Evolutionary conservation across 64 coral and sea anemone species (phyloP).

Genomic region (Montipora cactus): DNA sequence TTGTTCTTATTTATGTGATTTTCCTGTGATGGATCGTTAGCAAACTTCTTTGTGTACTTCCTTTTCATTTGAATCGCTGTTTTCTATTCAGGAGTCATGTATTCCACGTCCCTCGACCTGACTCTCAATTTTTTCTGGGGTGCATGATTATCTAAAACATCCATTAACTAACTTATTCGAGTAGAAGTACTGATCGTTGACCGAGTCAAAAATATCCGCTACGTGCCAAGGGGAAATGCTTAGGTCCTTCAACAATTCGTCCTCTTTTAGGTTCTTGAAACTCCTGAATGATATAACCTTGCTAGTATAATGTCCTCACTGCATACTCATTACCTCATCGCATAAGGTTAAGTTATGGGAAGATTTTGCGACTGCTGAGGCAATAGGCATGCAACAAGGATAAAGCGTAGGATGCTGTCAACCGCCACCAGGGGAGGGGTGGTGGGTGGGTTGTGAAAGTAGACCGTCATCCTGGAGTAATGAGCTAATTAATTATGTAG

Average conservation of each 20-base stretch:
- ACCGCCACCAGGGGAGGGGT: no score
- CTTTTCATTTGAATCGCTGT: background rate
- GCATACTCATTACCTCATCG: no score
- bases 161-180: background rate
- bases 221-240: conserved; percentile 23
- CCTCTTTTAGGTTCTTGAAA: conserved; percentile 25
- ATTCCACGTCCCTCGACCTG: background rate
- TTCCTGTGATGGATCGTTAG: conserved; percentile 31
- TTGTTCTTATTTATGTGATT: conserved; percentile 28
- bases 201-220: background rate
- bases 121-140: background rate
- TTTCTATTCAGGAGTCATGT: background rate
- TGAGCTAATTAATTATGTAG: no score
- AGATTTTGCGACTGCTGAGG: no score
- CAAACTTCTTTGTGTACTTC: conserved; percentile 16
- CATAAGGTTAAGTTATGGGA: no score
- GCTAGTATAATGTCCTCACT: background rate
- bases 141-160: background rate
- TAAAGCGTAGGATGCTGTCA: no score
- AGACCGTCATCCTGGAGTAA: no score
- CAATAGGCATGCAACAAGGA: no score
- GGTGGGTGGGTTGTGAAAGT: no score
- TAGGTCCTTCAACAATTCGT: conserved; percentile 22
- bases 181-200: conserved; percentile 21
- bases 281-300: conserved; percentile 35